Conservation (phyloP, 2,113 vertebrate species). For the Ibidorhyncha struthersii region DNA sequence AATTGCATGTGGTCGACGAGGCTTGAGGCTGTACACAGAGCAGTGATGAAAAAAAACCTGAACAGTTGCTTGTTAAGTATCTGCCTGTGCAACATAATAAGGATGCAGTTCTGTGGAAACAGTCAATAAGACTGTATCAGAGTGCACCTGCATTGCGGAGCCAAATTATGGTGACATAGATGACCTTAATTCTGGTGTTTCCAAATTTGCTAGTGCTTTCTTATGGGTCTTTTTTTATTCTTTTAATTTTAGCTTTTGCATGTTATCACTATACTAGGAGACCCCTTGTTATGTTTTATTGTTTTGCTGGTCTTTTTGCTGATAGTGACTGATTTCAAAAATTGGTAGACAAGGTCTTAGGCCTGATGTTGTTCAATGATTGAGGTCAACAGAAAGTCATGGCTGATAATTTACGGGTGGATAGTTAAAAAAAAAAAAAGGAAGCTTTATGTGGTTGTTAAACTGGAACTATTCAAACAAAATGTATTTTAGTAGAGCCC, state of each 20-base stretch:
- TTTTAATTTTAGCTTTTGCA: neutral
- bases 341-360: neutral
- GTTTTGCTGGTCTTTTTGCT: neutral
- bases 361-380: neutral
- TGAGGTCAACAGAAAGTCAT: neutral
- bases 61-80: neutral
- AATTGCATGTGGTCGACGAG: accelerated
- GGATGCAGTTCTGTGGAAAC: neutral
- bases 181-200: neutral
- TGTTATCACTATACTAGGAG: neutral
- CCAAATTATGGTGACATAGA: neutral
- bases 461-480: neutral
- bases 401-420: neutral
- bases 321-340: neutral
- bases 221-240: neutral
- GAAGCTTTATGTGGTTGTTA: neutral
- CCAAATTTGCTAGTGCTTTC: neutral
- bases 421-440: neutral
- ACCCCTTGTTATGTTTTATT: neutral
- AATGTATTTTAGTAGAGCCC: neutral
- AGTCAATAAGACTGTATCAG: neutral
- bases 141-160: neutral
- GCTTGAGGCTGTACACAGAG: neutral
- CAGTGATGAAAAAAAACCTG: neutral
- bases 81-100: neutral